Conservation (phyloP, 2,888 invertebrate species). For the Apamea sordens region DNA sequence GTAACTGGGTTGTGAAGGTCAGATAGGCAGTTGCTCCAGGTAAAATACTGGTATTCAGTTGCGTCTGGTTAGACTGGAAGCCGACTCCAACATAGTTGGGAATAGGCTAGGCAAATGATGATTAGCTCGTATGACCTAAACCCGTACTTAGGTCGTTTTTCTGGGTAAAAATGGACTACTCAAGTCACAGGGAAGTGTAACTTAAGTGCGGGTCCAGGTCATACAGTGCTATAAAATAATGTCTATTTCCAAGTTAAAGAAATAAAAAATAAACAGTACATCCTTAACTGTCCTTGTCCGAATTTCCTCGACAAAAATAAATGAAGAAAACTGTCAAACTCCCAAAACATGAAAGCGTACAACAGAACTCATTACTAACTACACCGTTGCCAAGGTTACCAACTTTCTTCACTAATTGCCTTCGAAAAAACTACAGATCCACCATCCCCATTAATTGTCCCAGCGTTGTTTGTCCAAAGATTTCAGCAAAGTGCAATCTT, state of each 20-base stretch:
- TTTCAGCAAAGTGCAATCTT: constrained; percentile 62
- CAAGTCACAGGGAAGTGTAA: no score
- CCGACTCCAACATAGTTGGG: no score
- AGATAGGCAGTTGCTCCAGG: no score
- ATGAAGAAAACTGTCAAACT: constrained; percentile 26
- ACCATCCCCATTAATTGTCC: constrained; percentile 61
- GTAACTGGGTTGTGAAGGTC: no score
- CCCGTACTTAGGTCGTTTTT: no score
- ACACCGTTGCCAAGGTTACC: constrained; percentile 47
- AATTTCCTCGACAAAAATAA: background rate
- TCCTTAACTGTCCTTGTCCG: background rate
- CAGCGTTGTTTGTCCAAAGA: constrained; percentile 59
- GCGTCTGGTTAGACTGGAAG: no score
- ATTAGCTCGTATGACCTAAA: no score
- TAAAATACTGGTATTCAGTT: no score
- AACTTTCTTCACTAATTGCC: constrained; percentile 52
- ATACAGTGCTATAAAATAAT: background rate
- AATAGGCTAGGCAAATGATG: no score
- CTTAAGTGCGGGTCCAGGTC: no score
- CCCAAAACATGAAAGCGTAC: constrained; percentile 34
- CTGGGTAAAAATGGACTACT: no score
- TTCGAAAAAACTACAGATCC: constrained; percentile 44
- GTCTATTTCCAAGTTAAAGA: background rate
- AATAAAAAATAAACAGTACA: background rate
- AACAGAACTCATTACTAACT: constrained; percentile 40